Base-by-base conservation (phyloP, 2,113 vertebrate genomes). In the Gymnarchus niloticus region DNA sequence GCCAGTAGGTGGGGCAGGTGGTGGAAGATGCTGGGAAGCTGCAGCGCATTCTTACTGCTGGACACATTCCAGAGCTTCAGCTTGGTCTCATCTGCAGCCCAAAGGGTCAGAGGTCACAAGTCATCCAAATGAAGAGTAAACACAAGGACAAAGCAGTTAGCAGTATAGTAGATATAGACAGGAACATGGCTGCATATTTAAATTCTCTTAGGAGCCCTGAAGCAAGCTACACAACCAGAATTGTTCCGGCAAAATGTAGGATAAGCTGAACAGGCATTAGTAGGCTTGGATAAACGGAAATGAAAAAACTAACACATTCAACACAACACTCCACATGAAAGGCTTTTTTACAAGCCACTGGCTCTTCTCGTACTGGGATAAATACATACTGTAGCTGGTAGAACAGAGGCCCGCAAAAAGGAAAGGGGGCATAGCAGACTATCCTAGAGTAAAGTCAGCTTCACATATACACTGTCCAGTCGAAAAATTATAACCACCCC, bases 1-100 rank as follows among this genome's bases (percentile, higher is more conserved):
- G 96, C 96, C 92, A 98, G 95, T 90, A 99, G 96, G 94, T 99
- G 98, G n/a, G 98, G 98, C 90, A 99, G 96, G 91, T 99, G 98
- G 91, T 99, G 97, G 94, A 99, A 98, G 95, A 99, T 96, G 85
- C 96, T 98, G 90, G 98, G 97, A 89, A 99, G 96, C 93, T 98
- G 97, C 87, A 99, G 94, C 87, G 96, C 95, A 93, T 96, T 98
- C 92, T 98, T 97, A 92, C 96, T 97, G 87, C 95, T 96, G 87
- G 96, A 98, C 90, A 95, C 94, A 80, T 99, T 99, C 97, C 98
- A 99, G 84, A 98, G 91, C 93, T 96, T 98, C 92, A 99, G 92
- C 89, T 97, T 95, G 19, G 96, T 96, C 92, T 99, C 97, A 92
- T 99, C 98, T 99, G 92, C 85, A 90, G 92, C 87, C 92, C n/a